A percentile compares a stretch with the other conserved stretches of the same genome.
Evolutionary conservation across 2,888 invertebrate species (phyloP).

Genomic region (Pristionchus arcanus): DNA sequence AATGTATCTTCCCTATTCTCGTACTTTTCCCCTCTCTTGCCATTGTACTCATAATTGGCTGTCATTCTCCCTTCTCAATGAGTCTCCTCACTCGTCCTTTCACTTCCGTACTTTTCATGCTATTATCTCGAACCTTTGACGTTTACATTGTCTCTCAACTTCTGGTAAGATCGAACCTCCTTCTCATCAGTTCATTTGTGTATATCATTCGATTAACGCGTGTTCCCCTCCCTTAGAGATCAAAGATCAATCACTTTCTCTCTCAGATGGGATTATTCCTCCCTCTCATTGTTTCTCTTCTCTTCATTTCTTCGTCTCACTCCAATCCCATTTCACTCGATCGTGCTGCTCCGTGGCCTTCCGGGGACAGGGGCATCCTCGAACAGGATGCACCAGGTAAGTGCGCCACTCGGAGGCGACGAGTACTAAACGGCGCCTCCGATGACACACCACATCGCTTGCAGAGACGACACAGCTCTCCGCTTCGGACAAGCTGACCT

Average conservation of each 20-base stretch:
- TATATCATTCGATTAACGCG: not conserved
- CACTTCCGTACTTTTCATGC: not conserved
- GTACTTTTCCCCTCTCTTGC: not conserved
- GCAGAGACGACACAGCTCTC: not conserved
- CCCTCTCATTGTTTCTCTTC: conserved; percentile 31
- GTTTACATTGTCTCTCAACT: not conserved
- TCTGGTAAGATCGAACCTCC: not conserved
- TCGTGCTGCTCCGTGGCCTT: not conserved
- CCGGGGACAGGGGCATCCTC: conserved; percentile 26
- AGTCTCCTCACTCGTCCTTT: not conserved
- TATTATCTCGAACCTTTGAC: not conserved
- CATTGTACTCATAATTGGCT: conserved; percentile 11
- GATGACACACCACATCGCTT: not conserved
- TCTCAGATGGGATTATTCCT: conserved; percentile 16
- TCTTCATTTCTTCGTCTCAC: conserved; percentile 4
- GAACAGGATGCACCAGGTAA: conserved; percentile 30
- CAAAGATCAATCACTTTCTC: conserved; percentile 10
- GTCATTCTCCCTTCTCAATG: not conserved
- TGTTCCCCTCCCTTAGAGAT: not conserved
- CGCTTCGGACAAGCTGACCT: conserved; percentile 16
- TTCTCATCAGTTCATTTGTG: not conserved
- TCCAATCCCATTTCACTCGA: conserved; percentile 45
- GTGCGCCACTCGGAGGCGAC: not conserved
- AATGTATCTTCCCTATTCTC: not conserved
- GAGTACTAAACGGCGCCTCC: not conserved